Percentiles rank a stretch among this genome's conserved stretches.
Evolutionary conservation across 2,888 invertebrate genomes (phyloP).

Genomic region (Tuta absoluta): DNA sequence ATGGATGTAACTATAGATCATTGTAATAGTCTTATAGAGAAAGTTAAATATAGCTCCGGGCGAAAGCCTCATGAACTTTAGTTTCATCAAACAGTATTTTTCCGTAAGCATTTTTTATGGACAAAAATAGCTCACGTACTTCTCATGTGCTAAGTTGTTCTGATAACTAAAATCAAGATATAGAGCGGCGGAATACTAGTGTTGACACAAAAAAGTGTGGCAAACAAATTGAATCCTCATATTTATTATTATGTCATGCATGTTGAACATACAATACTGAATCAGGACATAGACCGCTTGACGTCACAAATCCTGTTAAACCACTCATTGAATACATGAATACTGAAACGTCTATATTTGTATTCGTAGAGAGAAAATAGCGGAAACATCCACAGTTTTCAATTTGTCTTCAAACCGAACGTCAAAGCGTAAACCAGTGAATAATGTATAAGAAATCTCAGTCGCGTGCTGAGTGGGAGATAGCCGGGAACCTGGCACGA

Average conservation of each 20-base stretch:
- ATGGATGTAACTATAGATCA: constrained; percentile 19
- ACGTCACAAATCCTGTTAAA: constrained; percentile 17
- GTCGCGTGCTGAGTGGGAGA: constrained; percentile 47
- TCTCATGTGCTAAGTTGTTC: not conserved
- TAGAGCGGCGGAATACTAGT: not conserved
- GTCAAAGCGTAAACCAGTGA: constrained; percentile 40
- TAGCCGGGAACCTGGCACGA: constrained; percentile 58
- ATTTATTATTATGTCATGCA: not conserved
- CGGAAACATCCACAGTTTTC: constrained; percentile 20
- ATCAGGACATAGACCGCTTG: constrained; percentile 8
- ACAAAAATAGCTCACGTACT: constrained; percentile 37
- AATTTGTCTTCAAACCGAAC: constrained; percentile 25
- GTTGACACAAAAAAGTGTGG: constrained; percentile 29
- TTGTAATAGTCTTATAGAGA: constrained; percentile 24
- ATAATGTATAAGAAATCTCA: constrained; percentile 50
- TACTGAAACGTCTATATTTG: not conserved
- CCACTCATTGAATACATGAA: constrained; percentile 14
- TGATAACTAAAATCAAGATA: not conserved
- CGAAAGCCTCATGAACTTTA: constrained; percentile 26
- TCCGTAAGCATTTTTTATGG: constrained; percentile 34
- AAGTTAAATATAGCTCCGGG: constrained; percentile 40
- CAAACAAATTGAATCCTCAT: constrained; percentile 8
- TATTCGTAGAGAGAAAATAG: constrained; percentile 22
- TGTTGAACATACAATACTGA: not conserved
- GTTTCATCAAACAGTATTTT: not conserved